These are phyloP conservation scores for Melanotaenia pygmaea DNA, from an alignment of 2,797 vertebrate genomes.

Conservation along the genomic window DNA sequence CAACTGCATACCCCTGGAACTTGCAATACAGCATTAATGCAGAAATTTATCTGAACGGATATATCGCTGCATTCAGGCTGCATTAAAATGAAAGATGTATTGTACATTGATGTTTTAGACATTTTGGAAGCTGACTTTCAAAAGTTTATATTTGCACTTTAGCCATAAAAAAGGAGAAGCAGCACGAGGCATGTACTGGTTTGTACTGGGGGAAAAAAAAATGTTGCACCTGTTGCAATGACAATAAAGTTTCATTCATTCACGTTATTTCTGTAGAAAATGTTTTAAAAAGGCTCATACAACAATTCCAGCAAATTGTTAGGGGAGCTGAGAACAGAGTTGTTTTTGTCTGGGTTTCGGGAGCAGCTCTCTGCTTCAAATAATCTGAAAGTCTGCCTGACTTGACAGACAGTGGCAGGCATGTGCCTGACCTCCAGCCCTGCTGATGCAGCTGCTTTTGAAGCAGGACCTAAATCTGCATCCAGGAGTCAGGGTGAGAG, in stretches of 20 bases:
- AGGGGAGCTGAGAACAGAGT: neutral
- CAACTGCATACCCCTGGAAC: neutral
- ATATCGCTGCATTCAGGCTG: neutral
- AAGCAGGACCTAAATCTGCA: constrained; percentile 21
- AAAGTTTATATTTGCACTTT: neutral
- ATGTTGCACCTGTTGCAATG: too few species aligned
- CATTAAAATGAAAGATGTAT: neutral
- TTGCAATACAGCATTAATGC: too few species aligned
- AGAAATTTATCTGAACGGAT: too few species aligned
- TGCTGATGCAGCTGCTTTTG: constrained; percentile 47
- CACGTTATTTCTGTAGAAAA: neutral
- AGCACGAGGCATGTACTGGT: too few species aligned
- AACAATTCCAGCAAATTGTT: neutral
- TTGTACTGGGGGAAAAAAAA: too few species aligned
- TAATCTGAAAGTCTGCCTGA: constrained; percentile 17
- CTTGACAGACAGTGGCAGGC: constrained; percentile 50
- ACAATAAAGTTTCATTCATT: too few species aligned
- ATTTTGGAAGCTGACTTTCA: neutral
- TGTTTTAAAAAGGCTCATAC: neutral
- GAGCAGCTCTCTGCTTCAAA: constrained; percentile 19
- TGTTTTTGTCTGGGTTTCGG: constrained; percentile 8
- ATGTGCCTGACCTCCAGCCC: constrained; percentile 47
- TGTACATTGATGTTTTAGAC: neutral
- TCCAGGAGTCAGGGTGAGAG: constrained; percentile 26
- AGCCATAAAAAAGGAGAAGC: neutral